Evolutionary conservation across 2,113 vertebrate genomes (phyloP), one percentile per base, ranked within the genome.

Genomic region (Sula dactylatra): DNA sequence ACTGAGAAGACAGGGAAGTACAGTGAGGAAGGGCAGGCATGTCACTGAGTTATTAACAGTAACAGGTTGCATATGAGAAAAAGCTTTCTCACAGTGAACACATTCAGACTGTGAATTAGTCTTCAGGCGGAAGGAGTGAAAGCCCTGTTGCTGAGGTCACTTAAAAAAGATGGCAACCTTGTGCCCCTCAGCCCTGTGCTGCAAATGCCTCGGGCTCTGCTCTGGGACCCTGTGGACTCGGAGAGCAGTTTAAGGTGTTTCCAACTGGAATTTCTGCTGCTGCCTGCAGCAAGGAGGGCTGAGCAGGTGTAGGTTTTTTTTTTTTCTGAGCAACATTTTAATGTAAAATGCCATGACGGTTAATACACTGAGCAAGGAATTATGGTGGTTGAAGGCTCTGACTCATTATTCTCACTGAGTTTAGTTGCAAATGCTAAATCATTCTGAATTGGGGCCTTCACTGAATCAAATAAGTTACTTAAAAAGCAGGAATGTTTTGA

Each of bases 161-260:
- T 82, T 40, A 0, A 8, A 69, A 62, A 82, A 26, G 82, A 72
- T 7, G 3, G 66, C 14, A 76, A 22, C 40, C 44, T 40, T 44
- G 79, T 67, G 38, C n/a, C 45, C 42, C 71, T 95, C 54, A 56
- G 77, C 27, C 50, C 36, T 58, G 36, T n/a, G 55, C 55, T 91
- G 54, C 10, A 4, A 72, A 31, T 34, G 40, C 40, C 36, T 56
- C 2, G 1, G 21, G 59, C 45, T 91, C 59, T 83, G 72, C 64
- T 49, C 40, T 0, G 3, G 44, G 49, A 36, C 50, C 19, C 5
- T 36, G 31, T 36, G 36, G 36, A 17, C 69, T 59, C 3, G 0
- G 14, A 42, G 38, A 61, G 71, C 27, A 31, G 21, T 22, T 72
- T 25, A 22, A 64, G 40, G 27, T 65, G 34, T 45, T 92, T 81